Base-by-base conservation (phyloP, 2,888 invertebrate species). In the Cordilura impudica region DNA sequence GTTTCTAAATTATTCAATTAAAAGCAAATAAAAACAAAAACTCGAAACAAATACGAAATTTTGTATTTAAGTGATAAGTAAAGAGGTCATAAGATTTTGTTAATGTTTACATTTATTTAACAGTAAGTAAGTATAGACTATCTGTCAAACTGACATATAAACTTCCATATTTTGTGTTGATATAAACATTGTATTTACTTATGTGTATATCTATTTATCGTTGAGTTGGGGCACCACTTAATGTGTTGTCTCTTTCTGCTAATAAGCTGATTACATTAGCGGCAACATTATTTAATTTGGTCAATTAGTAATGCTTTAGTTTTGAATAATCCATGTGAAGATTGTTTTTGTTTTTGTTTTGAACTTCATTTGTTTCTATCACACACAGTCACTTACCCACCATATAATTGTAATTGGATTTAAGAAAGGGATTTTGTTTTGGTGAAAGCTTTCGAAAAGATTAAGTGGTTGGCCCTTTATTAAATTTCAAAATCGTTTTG, bases 261-360 rank as follows among this genome's bases (percentile, higher is more conserved):
- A 31, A 18, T 74, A 71, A 74, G 54, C 61, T 74, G 78, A 70
- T 78, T 74, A 73, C 78, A 63, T 79, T 79, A 61, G 74, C 49
- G 66, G 65, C 71, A 77, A 70, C 69, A 73, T 70, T 53, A 31
- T 67, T 70, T 54, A 70, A 74, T 66, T 74, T 63, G 71, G 54
- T 67, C 70, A 79, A 75, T 79, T 75, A 71, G 66, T 21, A 35
- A 12, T 23, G 54, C 49, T 63, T 63, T 35, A 53, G 8, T 31
- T 63, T 74, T 65, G 19, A 43, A 39, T n/a, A 58, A 60, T 39
- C n/a, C 35, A 39, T 39, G 35, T 39, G 35, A 39, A n/a, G n/a
- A n/a, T 39, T 39, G 35, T 39, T n/a, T n/a, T 39, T 39, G n/a
- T 4, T 2, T 39, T 39, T 12, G 35, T 39, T 39, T 39, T 39